These are phyloP conservation scores for Erpetoichthys calabaricus DNA, from an alignment of 2,797 vertebrate genomes.

Conservation along the genomic window DNA sequence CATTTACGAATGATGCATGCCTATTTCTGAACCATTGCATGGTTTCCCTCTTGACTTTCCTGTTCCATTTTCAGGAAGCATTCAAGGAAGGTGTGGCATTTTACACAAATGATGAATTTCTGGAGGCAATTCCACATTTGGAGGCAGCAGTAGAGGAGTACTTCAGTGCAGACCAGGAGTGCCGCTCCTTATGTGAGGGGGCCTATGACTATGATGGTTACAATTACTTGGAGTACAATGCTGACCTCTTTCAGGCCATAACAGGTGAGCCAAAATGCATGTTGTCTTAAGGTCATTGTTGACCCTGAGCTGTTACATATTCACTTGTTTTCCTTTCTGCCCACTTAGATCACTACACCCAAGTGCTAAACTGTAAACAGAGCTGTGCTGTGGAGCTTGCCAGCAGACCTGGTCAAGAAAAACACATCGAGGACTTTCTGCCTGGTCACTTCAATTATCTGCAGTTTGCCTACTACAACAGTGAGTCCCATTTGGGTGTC, in stretches of 20 bases:
- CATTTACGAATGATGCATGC: too few relatives aligned
- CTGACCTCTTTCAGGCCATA: slow-evolving; percentile 82
- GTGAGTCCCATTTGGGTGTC: slow-evolving; percentile 42
- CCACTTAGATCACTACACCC: slow-evolving; percentile 78
- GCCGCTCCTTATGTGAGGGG: slow-evolving; percentile 74
- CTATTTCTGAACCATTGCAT: too few relatives aligned
- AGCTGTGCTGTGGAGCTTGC: slow-evolving; percentile 71
- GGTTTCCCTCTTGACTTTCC: too few relatives aligned
- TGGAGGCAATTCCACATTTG: slow-evolving; percentile 54
- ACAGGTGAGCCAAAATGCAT: slow-evolving; percentile 45
- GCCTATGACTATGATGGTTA: slow-evolving; percentile 83
- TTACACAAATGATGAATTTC: slow-evolving; percentile 68
- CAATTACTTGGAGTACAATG: slow-evolving; percentile 89
- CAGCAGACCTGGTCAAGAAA: slow-evolving; percentile 47
- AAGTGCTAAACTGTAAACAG: slow-evolving; percentile 84
- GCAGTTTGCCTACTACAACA: slow-evolving; percentile 93
- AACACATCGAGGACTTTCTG: slow-evolving; percentile 78
- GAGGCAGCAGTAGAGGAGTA: slow-evolving; percentile 65
- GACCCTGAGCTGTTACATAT: neutral
- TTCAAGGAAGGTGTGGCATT: slow-evolving; percentile 65
- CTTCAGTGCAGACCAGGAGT: slow-evolving; percentile 59
- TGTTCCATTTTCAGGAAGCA: slow-evolving; percentile 42
- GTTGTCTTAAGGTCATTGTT: neutral
- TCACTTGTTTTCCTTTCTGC: slow-evolving; percentile 10
- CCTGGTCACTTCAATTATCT: slow-evolving; percentile 85